Percentiles rank a stretch among this genome's conserved stretches.
These are phyloP conservation scores for Menura novaehollandiae DNA, from an alignment of 2,113 vertebrate genomes.

Conservation along the genomic window DNA sequence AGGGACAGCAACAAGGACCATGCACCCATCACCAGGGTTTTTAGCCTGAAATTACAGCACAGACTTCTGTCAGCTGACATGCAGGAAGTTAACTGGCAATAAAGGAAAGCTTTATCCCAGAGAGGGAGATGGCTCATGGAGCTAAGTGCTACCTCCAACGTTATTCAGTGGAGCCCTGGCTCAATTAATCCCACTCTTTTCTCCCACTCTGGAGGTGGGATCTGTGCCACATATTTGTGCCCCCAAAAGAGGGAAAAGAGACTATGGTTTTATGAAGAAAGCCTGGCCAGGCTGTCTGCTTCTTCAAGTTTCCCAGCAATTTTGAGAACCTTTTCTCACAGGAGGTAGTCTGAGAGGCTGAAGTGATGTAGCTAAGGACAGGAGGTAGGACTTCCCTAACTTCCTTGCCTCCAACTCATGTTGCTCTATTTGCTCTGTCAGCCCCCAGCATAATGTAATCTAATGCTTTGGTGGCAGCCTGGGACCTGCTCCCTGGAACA, in stretches of 20 bases:
- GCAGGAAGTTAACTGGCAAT: background rate
- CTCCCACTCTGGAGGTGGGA: conserved; percentile 19
- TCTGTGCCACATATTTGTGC: conserved; percentile 10
- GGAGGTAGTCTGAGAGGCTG: background rate
- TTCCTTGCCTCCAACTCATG: background rate
- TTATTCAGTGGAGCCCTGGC: background rate
- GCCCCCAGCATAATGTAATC: background rate
- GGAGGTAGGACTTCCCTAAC: background rate
- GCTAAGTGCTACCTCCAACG: background rate
- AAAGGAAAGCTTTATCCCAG: background rate
- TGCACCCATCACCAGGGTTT: background rate
- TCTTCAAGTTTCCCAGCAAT: conserved; percentile 27
- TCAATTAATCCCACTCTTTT: background rate
- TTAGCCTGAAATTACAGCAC: background rate
- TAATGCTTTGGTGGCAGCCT: background rate
- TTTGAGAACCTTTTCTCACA: conserved; percentile 15
- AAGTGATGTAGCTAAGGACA: background rate
- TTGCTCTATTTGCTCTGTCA: background rate
- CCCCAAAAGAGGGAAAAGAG: conserved; percentile 2
- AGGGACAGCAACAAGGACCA: background rate
- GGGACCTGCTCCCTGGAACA: background rate
- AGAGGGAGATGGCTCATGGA: background rate
- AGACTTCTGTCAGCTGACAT: background rate
- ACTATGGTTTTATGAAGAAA: background rate
- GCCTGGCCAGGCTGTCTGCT: background rate